Conservation (phyloP, 1,140 invertebrate species). For the Melipona quadrifasciata region DNA sequence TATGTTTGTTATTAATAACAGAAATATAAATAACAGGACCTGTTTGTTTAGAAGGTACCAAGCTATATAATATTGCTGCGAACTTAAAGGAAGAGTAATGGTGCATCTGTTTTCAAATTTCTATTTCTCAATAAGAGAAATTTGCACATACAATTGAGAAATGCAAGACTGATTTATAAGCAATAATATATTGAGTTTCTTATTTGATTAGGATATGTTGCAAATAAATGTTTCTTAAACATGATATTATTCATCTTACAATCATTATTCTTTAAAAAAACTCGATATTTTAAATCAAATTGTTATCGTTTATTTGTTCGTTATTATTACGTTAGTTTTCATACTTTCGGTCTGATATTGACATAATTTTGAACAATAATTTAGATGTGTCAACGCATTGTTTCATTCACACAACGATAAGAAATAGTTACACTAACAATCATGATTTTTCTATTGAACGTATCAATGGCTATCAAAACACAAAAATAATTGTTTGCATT, state of each 20-base stretch:
- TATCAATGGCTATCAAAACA: neutral
- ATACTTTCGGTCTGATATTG: too few species aligned
- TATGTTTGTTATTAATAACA: neutral
- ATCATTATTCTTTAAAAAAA: neutral
- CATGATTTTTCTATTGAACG: too few species aligned
- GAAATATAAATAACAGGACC: too few species aligned
- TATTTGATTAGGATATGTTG: neutral
- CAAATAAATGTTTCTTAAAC: neutral
- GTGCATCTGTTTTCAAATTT: neutral
- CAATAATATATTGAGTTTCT: neutral
- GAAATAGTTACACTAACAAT: neutral
- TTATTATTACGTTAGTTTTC: too few species aligned
- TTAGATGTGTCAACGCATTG: neutral
- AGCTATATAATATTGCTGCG: neutral
- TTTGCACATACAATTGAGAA: neutral
- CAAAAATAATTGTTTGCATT: too few species aligned
- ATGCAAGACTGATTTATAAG: neutral
- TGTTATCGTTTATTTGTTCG: neutral
- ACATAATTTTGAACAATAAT: neutral
- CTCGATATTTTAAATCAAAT: neutral
- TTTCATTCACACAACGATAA: neutral
- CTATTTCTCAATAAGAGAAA: neutral
- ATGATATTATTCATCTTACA: neutral
- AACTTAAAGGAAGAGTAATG: neutral
- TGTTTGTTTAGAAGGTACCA: neutral